A percentile compares a stretch with the other conserved stretches of the same genome.
Evolutionary conservation across 2,888 invertebrate species (phyloP).

Genomic region (Drosophila heteroneura): DNA sequence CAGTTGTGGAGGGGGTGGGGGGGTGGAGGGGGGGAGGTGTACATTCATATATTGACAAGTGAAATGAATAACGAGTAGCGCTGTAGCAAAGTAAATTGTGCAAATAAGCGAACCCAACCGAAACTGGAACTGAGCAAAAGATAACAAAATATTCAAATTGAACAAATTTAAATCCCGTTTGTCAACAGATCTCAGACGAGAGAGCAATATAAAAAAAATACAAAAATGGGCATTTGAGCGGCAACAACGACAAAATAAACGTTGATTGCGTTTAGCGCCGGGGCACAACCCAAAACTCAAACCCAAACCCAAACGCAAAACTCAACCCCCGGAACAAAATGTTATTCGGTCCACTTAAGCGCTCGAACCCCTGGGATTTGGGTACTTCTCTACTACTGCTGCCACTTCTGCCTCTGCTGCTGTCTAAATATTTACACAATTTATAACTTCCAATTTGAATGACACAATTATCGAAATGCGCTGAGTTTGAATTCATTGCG

Average conservation of each 20-base stretch:
- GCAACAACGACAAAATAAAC: slow-evolving; percentile 59
- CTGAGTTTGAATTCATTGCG: slow-evolving; percentile 21
- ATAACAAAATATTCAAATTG: slow-evolving; percentile 71
- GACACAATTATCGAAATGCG: slow-evolving; percentile 66
- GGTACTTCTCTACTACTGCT: slow-evolving; percentile 28
- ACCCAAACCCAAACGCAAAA: slow-evolving; percentile 11
- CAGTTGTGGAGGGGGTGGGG: neutral
- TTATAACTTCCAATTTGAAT: slow-evolving; percentile 75
- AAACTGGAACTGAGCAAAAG: slow-evolving; percentile 48
- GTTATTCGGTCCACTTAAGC: slow-evolving; percentile 54
- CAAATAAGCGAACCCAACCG: slow-evolving; percentile 25
- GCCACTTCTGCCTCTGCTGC: slow-evolving; percentile 10
- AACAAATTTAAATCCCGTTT: slow-evolving; percentile 78
- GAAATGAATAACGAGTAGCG: slow-evolving; percentile 32
- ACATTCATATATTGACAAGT: slow-evolving; percentile 19
- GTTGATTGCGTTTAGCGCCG: slow-evolving; percentile 69
- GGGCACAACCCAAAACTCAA: slow-evolving; percentile 12
- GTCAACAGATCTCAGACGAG: slow-evolving; percentile 68
- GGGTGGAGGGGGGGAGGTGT: neutral
- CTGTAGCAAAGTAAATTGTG: slow-evolving; percentile 27
- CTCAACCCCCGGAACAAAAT: slow-evolving; percentile 32
- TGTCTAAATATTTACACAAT: slow-evolving; percentile 80
- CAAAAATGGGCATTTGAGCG: slow-evolving; percentile 27
- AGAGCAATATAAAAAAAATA: slow-evolving; percentile 16
- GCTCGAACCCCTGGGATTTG: slow-evolving; percentile 58